Percentiles rank a stretch among this genome's conserved stretches.
Conservation (phyloP, 2,888 invertebrate species). For the Acanthacorydalis orientalis region DNA sequence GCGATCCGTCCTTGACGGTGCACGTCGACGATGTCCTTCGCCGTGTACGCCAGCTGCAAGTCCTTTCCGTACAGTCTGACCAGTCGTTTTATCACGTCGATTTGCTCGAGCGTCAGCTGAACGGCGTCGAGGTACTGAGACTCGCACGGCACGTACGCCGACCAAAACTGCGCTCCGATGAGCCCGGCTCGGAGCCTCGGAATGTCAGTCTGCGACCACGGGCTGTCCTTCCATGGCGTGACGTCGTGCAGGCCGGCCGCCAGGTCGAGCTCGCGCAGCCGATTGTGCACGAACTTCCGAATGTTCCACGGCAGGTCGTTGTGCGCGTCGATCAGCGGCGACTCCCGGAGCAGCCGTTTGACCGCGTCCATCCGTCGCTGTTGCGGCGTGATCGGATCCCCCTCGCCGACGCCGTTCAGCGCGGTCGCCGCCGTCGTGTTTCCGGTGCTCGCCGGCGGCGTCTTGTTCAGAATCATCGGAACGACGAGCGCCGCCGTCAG, state of each 20-base stretch:
- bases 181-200: conserved; percentile 65
- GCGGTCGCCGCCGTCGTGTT: conserved; percentile 20
- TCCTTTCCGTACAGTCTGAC: conserved; percentile 59
- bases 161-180: conserved; percentile 86
- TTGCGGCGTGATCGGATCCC: conserved; percentile 27
- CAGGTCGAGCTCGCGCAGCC: conserved; percentile 48
- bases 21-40: conserved; percentile 50
- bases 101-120: conserved; percentile 70
- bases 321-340: conserved; percentile 63
- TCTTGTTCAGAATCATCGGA: conserved; percentile 23
- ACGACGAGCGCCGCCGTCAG: conserved; percentile 39
- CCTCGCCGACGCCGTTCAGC: background rate
- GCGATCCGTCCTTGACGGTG: conserved; percentile 67
- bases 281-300: conserved; percentile 72
- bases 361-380: conserved; percentile 40
- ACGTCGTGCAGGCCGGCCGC: conserved; percentile 44
- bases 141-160: conserved; percentile 74
- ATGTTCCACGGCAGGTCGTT: conserved; percentile 84
- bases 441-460: conserved; percentile 25
- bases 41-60: conserved; percentile 52
- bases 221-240: conserved; percentile 70
- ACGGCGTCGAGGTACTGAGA: conserved; percentile 71
- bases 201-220: conserved; percentile 89
- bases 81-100: conserved; percentile 62
- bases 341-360: conserved; percentile 45